These are phyloP conservation scores for Egretta garzetta DNA, from an alignment of 2,113 vertebrate species.

Conservation along the genomic window DNA sequence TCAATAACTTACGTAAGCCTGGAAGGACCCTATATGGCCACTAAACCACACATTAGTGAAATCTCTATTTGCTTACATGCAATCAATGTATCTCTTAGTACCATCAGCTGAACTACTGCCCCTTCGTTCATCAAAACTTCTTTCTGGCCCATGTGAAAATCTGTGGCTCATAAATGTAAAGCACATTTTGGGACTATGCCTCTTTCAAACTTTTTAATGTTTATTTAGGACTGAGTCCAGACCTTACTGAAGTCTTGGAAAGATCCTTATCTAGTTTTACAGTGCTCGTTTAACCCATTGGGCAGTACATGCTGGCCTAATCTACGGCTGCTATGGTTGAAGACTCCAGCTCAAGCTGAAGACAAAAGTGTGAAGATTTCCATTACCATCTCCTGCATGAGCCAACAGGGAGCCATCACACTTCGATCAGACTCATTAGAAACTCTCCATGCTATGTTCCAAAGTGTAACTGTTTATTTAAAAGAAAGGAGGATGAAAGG, in stretches of 20 bases:
- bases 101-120: not conserved
- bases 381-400: not conserved
- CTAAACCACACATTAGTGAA: not conserved
- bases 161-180: not conserved
- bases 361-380: not conserved
- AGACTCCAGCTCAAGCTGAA: not conserved
- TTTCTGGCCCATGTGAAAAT: not conserved
- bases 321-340: rapidly evolving
- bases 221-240: not conserved
- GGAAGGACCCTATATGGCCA: not conserved
- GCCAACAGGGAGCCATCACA: not conserved
- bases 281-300: not conserved
- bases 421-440: not conserved
- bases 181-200: not conserved
- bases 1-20: not conserved
- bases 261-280: not conserved
- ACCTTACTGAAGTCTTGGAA: not conserved
- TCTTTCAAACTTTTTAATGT: not conserved
- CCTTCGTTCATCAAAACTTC: not conserved
- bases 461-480: not conserved
- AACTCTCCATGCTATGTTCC: not conserved
- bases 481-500: not conserved
- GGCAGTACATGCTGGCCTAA: not conserved
- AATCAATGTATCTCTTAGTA: not conserved
- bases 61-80: not conserved